Evolutionary conservation across 2,797 vertebrate species (phyloP).

Genomic region (Acanthornis magna): DNA sequence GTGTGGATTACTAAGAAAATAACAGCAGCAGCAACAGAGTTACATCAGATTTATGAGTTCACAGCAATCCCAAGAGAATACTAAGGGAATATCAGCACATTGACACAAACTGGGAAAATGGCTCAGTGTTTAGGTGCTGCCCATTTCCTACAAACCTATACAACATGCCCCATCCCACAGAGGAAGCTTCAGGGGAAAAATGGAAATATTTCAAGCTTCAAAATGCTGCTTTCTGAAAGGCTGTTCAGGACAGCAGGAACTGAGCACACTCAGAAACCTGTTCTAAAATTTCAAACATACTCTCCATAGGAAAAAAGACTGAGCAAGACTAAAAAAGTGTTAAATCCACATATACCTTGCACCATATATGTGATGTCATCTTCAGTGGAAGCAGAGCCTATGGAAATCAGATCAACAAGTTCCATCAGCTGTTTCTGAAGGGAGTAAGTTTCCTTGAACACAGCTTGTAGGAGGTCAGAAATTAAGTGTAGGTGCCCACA

Average conservation of each 20-base stretch:
- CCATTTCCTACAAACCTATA: background rate
- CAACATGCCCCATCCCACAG: background rate
- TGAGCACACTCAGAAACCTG: background rate
- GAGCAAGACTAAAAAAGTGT: background rate
- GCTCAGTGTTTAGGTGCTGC: background rate
- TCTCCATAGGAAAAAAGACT: background rate
- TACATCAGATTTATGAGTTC: background rate
- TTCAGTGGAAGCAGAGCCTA: conserved; percentile 75
- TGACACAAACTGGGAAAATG: background rate
- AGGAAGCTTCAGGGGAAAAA: background rate
- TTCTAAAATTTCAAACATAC: background rate
- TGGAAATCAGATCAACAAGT: conserved; percentile 82
- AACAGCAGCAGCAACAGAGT: background rate
- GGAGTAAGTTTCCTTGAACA: conserved; percentile 91
- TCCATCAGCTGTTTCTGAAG: conserved; percentile 92
- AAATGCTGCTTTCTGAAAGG: background rate
- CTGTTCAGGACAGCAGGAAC: background rate
- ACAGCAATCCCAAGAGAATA: background rate
- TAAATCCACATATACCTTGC: conserved; percentile 74
- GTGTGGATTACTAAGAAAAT: conserved; percentile 86
- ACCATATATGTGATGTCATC: conserved; percentile 80
- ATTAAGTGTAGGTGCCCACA: conserved; percentile 87
- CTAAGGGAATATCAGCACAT: background rate
- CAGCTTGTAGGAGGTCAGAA: conserved; percentile 88
- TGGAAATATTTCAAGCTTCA: background rate